Percentiles rank a stretch among this genome's conserved stretches.
phyloP scores from a whole-genome alignment of 2,888 invertebrate genomes.

The Galeruca laticollis region DNA sequence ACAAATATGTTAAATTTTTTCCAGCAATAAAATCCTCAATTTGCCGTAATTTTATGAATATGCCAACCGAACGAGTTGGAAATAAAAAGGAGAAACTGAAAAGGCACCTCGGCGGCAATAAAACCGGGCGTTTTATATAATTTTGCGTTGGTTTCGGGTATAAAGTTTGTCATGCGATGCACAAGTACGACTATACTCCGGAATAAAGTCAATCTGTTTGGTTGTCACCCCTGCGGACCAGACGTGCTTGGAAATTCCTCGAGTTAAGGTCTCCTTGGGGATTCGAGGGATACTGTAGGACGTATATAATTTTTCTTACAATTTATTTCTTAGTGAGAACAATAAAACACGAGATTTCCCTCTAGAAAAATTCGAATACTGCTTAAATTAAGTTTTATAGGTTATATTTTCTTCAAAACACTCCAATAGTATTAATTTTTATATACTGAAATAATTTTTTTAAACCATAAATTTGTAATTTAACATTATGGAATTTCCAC shows the following conservation, averaged over 20 bases:
- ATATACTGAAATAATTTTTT: no score
- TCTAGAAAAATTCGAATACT: not conserved
- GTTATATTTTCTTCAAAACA: no score
- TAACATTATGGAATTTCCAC: no score
- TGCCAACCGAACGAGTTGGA: no score
- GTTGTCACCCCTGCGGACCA: slow-evolving; percentile 56
- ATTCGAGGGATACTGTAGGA: slow-evolving; percentile 23
- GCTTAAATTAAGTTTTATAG: no score
- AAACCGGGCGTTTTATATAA: slow-evolving; percentile 44
- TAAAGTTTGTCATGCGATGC: slow-evolving; percentile 33
- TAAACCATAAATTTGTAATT: no score
- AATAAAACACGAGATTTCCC: slow-evolving; percentile 22
- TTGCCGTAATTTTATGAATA: slow-evolving; percentile 25
- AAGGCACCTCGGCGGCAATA: slow-evolving; percentile 39
- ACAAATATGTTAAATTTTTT: no score
- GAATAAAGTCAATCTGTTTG: slow-evolving; percentile 60
- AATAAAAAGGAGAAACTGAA: slow-evolving; percentile 17
- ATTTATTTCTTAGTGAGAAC: slow-evolving; percentile 28
- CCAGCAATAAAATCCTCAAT: not conserved
- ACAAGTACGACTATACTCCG: slow-evolving; percentile 44
- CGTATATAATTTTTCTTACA: slow-evolving; percentile 31
- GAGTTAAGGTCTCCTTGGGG: slow-evolving; percentile 50
- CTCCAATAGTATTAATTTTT: no score
- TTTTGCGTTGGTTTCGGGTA: slow-evolving; percentile 35
- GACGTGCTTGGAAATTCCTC: slow-evolving; percentile 55